Percentiles rank a stretch among this genome's conserved stretches.
phyloP scores from a whole-genome alignment of 2,113 vertebrate species.

The Corynorhinus townsendii region DNA sequence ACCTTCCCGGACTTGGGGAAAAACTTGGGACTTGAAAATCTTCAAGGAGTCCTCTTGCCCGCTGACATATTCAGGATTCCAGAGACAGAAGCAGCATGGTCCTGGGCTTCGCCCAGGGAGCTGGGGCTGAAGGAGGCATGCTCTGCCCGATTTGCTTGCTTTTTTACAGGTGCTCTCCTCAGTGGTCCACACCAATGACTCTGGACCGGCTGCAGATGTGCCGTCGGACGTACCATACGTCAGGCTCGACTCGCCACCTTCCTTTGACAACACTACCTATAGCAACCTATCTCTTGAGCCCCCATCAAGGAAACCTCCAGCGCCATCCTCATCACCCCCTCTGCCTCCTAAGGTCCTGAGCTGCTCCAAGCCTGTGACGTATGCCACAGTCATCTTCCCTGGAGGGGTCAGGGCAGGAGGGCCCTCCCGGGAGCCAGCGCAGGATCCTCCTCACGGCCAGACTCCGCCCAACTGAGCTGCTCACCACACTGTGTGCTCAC shows the following conservation, averaged over 20 bases:
- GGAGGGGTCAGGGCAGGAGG: neutral
- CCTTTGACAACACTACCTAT: constrained; percentile 59
- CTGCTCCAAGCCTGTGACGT: constrained; percentile 49
- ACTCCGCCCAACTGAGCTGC: neutral
- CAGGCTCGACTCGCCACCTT: constrained; percentile 19
- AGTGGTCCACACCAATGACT: neutral
- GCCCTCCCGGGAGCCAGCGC: neutral
- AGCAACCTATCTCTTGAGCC: neutral
- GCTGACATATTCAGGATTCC: neutral
- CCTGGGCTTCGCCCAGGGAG: neutral
- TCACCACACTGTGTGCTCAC: neutral
- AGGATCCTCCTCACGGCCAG: neutral
- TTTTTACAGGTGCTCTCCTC: constrained; percentile 25
- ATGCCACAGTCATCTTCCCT: constrained; percentile 55
- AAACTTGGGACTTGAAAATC: neutral
- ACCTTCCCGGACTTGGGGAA: neutral
- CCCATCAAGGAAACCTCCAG: neutral
- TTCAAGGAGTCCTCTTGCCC: neutral
- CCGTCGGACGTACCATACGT: neutral
- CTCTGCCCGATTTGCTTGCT: neutral
- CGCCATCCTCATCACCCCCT: neutral
- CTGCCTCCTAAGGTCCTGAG: constrained; percentile 37
- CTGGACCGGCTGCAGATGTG: neutral
- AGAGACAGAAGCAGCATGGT: neutral
- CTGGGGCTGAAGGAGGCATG: neutral